Percentiles rank a stretch among this genome's conserved stretches.
Conservation (phyloP, 2,888 invertebrate species). For the Hypselothyrea guttata region DNA sequence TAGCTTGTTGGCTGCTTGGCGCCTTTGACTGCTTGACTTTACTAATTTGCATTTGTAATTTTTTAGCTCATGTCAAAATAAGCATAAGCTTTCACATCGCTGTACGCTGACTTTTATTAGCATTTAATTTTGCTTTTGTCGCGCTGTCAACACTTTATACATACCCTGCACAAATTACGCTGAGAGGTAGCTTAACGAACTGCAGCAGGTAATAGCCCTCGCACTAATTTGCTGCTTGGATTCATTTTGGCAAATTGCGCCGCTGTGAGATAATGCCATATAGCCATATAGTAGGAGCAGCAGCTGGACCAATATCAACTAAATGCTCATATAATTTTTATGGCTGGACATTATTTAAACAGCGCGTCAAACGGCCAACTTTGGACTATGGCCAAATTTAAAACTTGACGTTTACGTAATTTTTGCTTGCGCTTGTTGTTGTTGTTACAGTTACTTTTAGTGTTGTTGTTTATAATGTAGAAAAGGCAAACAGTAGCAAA, state of each 20-base stretch:
- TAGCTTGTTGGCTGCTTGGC: too few relatives aligned
- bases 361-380: constrained; percentile 61
- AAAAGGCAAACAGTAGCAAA: constrained; percentile 52
- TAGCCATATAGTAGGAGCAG: too few relatives aligned
- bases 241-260: too few relatives aligned
- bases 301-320: constrained; percentile 56
- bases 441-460: constrained; percentile 49
- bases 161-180: constrained; percentile 6
- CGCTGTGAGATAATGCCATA: background rate
- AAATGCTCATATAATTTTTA: constrained; percentile 73
- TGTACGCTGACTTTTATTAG: constrained; percentile 63
- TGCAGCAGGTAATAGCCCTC: too few relatives aligned
- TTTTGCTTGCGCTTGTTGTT: constrained; percentile 48
- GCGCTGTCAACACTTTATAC: constrained; percentile 52
- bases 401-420: constrained; percentile 72
- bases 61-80: constrained; percentile 71
- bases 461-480: constrained; percentile 53
- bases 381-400: constrained; percentile 62
- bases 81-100: constrained; percentile 61
- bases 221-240: too few relatives aligned
- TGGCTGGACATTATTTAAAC: constrained; percentile 72
- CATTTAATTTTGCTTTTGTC: constrained; percentile 64
- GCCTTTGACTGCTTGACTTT: constrained; percentile 32
- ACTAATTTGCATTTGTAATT: constrained; percentile 78
- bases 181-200: background rate